Base-by-base conservation (phyloP, 1,140 invertebrate species). In the Bombus impatiens region DNA sequence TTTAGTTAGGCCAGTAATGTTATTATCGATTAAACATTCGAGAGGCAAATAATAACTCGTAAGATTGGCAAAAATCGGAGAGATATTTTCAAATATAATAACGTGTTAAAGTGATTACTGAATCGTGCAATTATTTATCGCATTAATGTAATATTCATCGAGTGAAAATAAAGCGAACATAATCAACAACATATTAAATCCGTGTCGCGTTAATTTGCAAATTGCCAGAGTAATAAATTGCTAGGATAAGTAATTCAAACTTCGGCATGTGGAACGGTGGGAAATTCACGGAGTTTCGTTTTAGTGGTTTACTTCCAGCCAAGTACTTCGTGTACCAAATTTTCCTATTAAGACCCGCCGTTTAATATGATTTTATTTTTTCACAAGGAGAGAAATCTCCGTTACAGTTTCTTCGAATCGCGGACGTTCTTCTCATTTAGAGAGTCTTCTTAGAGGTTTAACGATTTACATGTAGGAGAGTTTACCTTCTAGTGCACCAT, bases 291-390 rank as follows among this genome's bases (percentile, higher is more conserved):
- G 12, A 28, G n/a, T 18, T 65, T 47, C 70, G 32, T 72, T 62
- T 37, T 25, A 37, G 65, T 15, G 15, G 44, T 53, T 28, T 42
- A 10, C 47, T 68, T 42, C 22, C 35, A 5, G 47, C 6, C 47
- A 53, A 18, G 40, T 22, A 15, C 40, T 6, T 40, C 6, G 25
- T 47, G 57, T 18, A 67, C 65, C 32, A 57, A 76, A 71, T 79
- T 79, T 62, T 79, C 47, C 10, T 37, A 59, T 84, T 57, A 42
- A 68, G 35, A 6, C 6, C 15, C 8, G 3, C 22, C 67, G 47
- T 59, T 78, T 70, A 67, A 71, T 79, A 40, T 2, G n/a, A 84
- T 37, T 78, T 78, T 71, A 71, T 78, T 76, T n/a, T n/a, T 10
- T 28, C 13, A 62, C 10, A n/a, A n/a, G 3, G 59, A 44, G 2